Evolutionary conservation across 2,797 vertebrate species (phyloP).

Genomic region (Lemur catta): DNA sequence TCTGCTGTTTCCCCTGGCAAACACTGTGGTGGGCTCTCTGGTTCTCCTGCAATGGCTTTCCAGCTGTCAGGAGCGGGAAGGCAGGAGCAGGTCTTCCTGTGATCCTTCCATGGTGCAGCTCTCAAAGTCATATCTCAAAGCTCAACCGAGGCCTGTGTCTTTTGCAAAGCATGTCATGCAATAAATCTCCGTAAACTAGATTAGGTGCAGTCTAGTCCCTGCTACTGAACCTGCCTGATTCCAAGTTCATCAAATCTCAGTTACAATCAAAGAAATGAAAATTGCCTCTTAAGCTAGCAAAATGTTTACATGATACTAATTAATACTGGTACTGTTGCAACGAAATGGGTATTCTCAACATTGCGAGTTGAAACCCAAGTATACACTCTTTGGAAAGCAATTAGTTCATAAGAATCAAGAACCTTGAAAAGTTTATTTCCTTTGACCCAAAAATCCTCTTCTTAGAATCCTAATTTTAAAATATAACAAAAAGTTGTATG

Average conservation of each 20-base stretch:
- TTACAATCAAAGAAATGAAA: constrained; percentile 30
- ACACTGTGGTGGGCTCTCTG: background rate
- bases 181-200: background rate
- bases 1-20: background rate
- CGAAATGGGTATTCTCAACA: background rate
- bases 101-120: background rate
- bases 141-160: background rate
- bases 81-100: background rate
- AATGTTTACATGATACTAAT: background rate
- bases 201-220: background rate
- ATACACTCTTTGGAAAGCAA: background rate
- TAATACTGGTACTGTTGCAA: background rate
- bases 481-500: background rate
- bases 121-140: background rate
- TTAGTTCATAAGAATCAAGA: background rate
- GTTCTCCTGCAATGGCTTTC: background rate
- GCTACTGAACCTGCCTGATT: background rate
- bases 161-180: background rate
- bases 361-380: background rate
- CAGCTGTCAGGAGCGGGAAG: background rate
- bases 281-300: background rate
- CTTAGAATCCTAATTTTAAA: constrained; percentile 20
- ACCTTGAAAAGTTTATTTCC: background rate
- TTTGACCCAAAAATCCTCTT: background rate
- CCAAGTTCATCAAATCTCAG: background rate